Conservation (phyloP, 2,797 vertebrate species). For the Distichodus sexfasciatus region DNA sequence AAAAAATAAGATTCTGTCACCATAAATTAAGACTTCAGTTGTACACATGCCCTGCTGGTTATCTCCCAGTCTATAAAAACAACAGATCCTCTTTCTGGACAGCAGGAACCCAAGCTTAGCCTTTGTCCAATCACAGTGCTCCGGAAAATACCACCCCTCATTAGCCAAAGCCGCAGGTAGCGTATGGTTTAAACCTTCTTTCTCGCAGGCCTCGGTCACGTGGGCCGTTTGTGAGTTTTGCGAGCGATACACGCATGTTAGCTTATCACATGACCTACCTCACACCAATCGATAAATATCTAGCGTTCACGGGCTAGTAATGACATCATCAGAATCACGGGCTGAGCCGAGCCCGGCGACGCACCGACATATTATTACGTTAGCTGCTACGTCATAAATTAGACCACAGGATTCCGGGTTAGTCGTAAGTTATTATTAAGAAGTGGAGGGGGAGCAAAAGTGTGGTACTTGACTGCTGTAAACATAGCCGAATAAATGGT, state of each 20-base stretch:
- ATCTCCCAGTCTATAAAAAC: too few species aligned
- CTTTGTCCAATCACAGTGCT: slow-evolving; percentile 14
- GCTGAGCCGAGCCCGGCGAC: not conserved
- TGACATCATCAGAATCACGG: slow-evolving; percentile 11
- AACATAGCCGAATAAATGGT: too few species aligned
- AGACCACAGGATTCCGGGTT: not conserved
- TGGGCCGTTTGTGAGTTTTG: not conserved
- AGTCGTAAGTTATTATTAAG: not conserved
- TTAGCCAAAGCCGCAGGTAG: slow-evolving; percentile 6
- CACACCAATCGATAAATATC: slow-evolving; percentile 32
- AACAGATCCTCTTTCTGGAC: not conserved
- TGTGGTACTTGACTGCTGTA: not conserved
- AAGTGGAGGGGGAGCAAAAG: not conserved
- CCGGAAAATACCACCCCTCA: not conserved
- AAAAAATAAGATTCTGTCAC: too few species aligned
- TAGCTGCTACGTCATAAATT: slow-evolving; percentile 21
- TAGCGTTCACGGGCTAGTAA: not conserved
- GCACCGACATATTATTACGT: slow-evolving; percentile 8
- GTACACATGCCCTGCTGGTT: too few species aligned
- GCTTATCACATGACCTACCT: slow-evolving; percentile 19
- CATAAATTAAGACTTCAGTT: too few species aligned
- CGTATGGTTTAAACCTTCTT: not conserved
- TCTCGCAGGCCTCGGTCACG: slow-evolving; percentile 2
- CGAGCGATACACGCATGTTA: not conserved
- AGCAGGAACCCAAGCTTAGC: too few species aligned